Conservation (phyloP, 2,888 invertebrate genomes). For the Zygothrica quintamaculata region DNA sequence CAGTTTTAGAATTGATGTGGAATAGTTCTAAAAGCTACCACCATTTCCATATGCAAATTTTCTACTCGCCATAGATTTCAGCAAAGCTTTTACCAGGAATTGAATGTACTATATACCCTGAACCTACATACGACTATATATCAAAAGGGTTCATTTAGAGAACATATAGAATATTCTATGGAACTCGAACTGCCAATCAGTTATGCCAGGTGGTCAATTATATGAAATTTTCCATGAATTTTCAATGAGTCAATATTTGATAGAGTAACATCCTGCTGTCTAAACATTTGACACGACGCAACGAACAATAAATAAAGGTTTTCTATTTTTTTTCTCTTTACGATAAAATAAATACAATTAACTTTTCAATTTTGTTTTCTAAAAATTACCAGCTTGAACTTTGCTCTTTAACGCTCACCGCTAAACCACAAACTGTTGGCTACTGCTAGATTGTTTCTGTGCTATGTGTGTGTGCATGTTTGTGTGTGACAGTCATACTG, state of each 20-base stretch:
- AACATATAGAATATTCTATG: too few species aligned
- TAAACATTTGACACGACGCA: conserved; percentile 12
- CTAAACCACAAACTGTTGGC: not conserved
- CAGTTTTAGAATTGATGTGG: too few species aligned
- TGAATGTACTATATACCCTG: too few species aligned
- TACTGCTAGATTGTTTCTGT: conserved; percentile 21
- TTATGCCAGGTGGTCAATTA: conserved; percentile 39
- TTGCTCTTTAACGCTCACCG: conserved; percentile 9
- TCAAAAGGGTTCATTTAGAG: too few species aligned
- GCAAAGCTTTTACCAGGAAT: too few species aligned
- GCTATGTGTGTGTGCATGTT: not conserved
- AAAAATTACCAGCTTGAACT: conserved; percentile 47
- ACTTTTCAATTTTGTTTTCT: conserved; percentile 57
- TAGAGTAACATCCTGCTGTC: conserved; percentile 16
- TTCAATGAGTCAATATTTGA: conserved; percentile 69
- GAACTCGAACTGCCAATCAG: conserved; percentile 11
- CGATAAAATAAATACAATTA: conserved; percentile 65
- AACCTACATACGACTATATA: too few species aligned
- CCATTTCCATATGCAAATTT: too few species aligned
- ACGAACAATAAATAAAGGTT: conserved; percentile 1
- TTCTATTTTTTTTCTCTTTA: conserved; percentile 49
- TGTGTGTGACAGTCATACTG: not conserved
- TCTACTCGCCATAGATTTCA: too few species aligned
- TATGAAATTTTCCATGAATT: conserved; percentile 64
- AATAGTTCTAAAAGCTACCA: too few species aligned